Base-by-base conservation (phyloP, 2,113 vertebrate species). In the Lathamus discolor region DNA sequence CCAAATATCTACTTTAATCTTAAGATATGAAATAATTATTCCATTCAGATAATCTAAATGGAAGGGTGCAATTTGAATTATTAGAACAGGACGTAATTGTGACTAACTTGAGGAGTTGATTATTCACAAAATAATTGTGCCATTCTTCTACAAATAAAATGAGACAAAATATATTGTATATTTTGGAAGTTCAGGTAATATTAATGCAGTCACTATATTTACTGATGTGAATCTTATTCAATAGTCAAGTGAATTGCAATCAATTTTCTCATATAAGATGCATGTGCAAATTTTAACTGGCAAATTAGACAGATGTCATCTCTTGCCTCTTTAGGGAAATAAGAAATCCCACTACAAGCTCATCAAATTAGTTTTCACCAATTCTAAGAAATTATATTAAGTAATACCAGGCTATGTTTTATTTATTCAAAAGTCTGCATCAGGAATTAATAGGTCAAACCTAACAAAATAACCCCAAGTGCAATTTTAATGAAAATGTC, bases 81-180 rank as follows among this genome's bases (percentile, higher is more conserved):
- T 91, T 97, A 66, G 90, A 97, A 94, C 64, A 90, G 83, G 74
- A 96, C 73, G 83, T 75, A 97, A 97, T 95, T 96, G 95, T 94
- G 89, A 93, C 82, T 97, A 96, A 95, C 97, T 73, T 89, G 95
- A 97, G 91, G 95, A 96, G 92, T 88, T 97, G 94, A 95, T 97
- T 97, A 97, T 97, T 97, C 92, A 96, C 80, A 96, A 95, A 98
- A 97, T 97, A 93, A 97, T 94, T 89, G 59, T 96, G 75, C 44
- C 62, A 87, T 96, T 98, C 82, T 97, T 95, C 78, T 80, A 90
- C 92, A 96, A 97, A 96, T 88, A 96, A 96, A 97, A 97, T 80
- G 76, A 96, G 82, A 94, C 59, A 74, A 96, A 96, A 94, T 77
- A 73, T 85, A 86, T 97, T 98, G 97, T 96, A 73, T 96, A 73